phyloP scores from a whole-genome alignment of 1,140 invertebrate species.

The Drosophila murphyi region DNA sequence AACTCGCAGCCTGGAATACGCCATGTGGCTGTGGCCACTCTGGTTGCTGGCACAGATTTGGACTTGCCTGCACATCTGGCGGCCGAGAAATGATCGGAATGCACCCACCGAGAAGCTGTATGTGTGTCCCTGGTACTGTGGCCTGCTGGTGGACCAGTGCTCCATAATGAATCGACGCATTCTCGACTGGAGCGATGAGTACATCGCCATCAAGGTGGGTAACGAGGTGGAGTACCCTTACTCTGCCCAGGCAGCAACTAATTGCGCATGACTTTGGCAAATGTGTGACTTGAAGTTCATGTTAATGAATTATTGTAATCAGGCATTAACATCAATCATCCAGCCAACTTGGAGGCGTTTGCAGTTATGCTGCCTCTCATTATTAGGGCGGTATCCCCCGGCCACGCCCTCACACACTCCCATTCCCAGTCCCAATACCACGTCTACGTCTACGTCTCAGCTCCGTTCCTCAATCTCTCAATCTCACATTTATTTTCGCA shows the following conservation, averaged over 20 bases:
- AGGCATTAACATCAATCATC: conserved; percentile 71
- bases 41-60: conserved; percentile 92
- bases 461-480: conserved; percentile 8
- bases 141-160: conserved; percentile 93
- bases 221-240: not conserved
- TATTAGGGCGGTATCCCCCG: not conserved
- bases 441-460: not conserved
- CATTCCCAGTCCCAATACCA: not conserved
- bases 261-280: conserved; percentile 32
- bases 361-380: conserved; percentile 15
- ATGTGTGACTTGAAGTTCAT: conserved; percentile 38
- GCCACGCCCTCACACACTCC: not conserved
- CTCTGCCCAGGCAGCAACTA: conserved; percentile 11
- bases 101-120: conserved; percentile 93
- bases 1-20: conserved; percentile 86
- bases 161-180: conserved; percentile 92
- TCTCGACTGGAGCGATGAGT: conserved; percentile 89
- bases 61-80: conserved; percentile 94
- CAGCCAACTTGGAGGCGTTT: conserved; percentile 28
- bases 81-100: conserved; percentile 90
- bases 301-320: conserved; percentile 76
- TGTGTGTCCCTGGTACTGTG: conserved; percentile 92
- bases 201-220: conserved; percentile 92
- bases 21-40: conserved; percentile 90
- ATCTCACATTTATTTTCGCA: conserved; percentile 15